Evolutionary conservation across 1,140 invertebrate species (phyloP), one percentile per base, ranked within the genome.

Genomic region (Neodiprion fabricii): DNA sequence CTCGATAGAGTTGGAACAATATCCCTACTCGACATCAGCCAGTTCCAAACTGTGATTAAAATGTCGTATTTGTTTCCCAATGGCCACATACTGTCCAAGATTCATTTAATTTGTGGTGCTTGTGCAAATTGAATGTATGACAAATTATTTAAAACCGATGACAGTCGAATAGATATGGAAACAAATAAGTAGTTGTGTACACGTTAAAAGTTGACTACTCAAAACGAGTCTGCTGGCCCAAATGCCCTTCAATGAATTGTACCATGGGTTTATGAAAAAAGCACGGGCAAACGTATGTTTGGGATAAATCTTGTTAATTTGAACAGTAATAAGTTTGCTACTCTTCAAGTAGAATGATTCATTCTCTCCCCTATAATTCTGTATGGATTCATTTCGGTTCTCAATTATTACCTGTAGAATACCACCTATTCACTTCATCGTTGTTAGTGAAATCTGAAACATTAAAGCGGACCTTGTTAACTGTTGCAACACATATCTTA

Each of bases 1-100:
- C 74, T 71, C 71, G 74, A 40, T 68, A 53, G 66, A 70, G 75
- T 71, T 79, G 74, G 75, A 74, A 71, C 72, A 70, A 48, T 69
- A 12, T 12, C 49, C 70, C 12, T 70, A 40, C 28, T 40, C 28
- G 28, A 40, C 28, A 40, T 40, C 28, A 40, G 28, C 28, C 28
- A 3, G 28, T 40, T 40, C 28, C 28, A 40, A 40, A 40, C 28
- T 40, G 1, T 40, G 1, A 40, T 40, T 40, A 40, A 40, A 40
- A 40, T 40, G 28, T 40, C 28, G 28, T 2, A 40, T 3, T 40
- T 40, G 2, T 40, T 1, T 40, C 28, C 28, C 28, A 40, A 3
- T 40, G 28, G 28, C 5, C 53, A 61, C n/a, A 61, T 17, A 11
- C 53, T 61, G n/a, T 61, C 53, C 53, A 61, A 61, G 53, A 61